These are phyloP conservation scores for Melanostoma scalare DNA, from an alignment of 2,888 invertebrate genomes.

Conservation along the genomic window DNA sequence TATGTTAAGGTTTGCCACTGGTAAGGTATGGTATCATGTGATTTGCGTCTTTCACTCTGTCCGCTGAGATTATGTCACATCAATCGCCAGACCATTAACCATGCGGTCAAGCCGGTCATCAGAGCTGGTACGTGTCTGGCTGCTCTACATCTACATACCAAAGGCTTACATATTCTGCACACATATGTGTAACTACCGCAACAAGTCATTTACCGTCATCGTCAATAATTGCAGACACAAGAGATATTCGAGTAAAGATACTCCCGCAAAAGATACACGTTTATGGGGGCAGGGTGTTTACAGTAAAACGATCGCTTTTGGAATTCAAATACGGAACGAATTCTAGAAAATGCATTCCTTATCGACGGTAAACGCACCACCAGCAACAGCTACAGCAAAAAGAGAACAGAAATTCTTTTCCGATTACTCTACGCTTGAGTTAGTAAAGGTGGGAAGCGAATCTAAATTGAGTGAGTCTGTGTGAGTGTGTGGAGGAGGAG, in stretches of 20 bases:
- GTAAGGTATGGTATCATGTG: slow-evolving; percentile 10
- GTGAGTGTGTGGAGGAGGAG: too few relatives aligned
- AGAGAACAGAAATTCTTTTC: background rate
- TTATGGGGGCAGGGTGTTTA: slow-evolving; percentile 13
- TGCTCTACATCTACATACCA: slow-evolving; percentile 56
- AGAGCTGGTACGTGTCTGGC: slow-evolving; percentile 27
- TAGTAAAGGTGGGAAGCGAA: slow-evolving; percentile 19
- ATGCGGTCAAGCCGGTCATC: slow-evolving; percentile 61
- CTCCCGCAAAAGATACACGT: slow-evolving; percentile 16
- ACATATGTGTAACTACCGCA: slow-evolving; percentile 34
- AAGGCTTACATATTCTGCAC: slow-evolving; percentile 14
- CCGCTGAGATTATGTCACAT: slow-evolving; percentile 65
- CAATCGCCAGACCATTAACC: slow-evolving; percentile 63
- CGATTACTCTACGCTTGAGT: slow-evolving; percentile 2
- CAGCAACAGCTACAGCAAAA: background rate
- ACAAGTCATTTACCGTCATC: slow-evolving; percentile 62
- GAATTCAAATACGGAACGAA: slow-evolving; percentile 35
- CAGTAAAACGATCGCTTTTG: slow-evolving; percentile 17
- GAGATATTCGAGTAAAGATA: background rate
- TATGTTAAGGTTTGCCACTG: slow-evolving; percentile 2
- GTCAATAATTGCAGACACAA: slow-evolving; percentile 50
- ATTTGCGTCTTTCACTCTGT: slow-evolving; percentile 62
- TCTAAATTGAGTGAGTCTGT: background rate
- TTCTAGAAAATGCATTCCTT: slow-evolving; percentile 34
- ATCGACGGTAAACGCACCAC: slow-evolving; percentile 12